phyloP scores from a whole-genome alignment of 2,888 invertebrate genomes.

The Tetheella fluctuosa region DNA sequence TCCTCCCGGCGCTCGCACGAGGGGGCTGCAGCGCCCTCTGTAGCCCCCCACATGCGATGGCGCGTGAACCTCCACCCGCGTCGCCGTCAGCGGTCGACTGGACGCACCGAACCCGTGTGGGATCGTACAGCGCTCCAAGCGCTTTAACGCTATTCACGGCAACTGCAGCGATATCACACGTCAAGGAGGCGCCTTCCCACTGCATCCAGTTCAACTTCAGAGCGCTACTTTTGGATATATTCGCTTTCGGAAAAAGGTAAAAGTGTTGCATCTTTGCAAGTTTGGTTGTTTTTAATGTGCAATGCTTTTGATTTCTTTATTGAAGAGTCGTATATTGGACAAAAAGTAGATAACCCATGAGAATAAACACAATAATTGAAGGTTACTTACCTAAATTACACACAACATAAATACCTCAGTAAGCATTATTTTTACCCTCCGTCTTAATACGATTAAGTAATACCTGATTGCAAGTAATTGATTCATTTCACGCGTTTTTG shows the following conservation, averaged over 20 bases:
- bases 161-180: conserved; percentile 9
- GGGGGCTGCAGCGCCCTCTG: neutral
- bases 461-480: too few species aligned
- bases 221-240: neutral
- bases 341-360: too few species aligned
- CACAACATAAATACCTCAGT: too few species aligned
- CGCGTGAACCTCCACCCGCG: neutral
- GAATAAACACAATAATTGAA: too few species aligned
- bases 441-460: too few species aligned
- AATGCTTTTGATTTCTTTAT: too few species aligned
- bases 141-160: conserved; percentile 9
- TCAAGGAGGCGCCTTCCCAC: conserved; percentile 11
- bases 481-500: too few species aligned
- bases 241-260: neutral
- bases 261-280: neutral
- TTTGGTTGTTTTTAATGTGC: neutral
- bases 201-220: neutral
- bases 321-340: too few species aligned
- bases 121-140: conserved; percentile 10
- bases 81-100: too few species aligned
- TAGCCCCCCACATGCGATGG: neutral
- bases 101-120: neutral
- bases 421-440: too few species aligned
- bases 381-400: too few species aligned
- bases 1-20: neutral